These are phyloP conservation scores for Macrosoma leucophasiata DNA, from an alignment of 2,888 invertebrate species.

Conservation along the genomic window DNA sequence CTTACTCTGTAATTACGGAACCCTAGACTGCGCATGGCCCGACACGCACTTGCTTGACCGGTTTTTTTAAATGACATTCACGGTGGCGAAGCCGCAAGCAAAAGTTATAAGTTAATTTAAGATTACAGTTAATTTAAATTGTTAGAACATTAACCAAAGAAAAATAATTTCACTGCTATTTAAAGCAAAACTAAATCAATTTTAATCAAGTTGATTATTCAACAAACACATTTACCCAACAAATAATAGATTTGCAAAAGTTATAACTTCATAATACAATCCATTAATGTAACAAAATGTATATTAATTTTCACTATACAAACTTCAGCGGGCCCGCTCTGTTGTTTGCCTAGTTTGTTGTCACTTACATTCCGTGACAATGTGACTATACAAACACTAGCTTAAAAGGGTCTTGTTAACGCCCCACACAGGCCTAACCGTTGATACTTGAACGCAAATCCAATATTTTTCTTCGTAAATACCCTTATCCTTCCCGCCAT, in stretches of 20 bases:
- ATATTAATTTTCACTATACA: slow-evolving; percentile 27
- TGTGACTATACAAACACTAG: slow-evolving; percentile 45
- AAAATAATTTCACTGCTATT: neutral
- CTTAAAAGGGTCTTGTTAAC: slow-evolving; percentile 46
- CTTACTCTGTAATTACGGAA: no score
- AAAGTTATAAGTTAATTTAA: no score
- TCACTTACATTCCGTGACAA: slow-evolving; percentile 39
- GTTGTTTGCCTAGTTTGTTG: slow-evolving; percentile 33
- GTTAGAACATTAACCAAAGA: no score
- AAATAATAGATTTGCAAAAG: neutral
- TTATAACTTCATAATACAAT: neutral
- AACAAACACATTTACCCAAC: neutral
- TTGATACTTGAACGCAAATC: slow-evolving; percentile 42
- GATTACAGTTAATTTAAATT: no score
- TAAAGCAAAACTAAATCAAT: slow-evolving; percentile 1
- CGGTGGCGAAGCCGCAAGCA: no score
- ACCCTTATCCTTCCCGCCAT: slow-evolving; percentile 29
- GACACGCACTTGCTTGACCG: no score
- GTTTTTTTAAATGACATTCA: no score
- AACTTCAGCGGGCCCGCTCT: slow-evolving; percentile 27
- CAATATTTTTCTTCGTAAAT: slow-evolving; percentile 37
- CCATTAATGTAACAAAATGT: neutral
- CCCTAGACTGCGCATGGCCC: no score
- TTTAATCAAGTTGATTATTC: slow-evolving; percentile 2
- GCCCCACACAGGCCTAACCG: slow-evolving; percentile 39